These are phyloP conservation scores for Lepisosteus osseus DNA, from an alignment of 2,113 vertebrate genomes.

Conservation along the genomic window DNA sequence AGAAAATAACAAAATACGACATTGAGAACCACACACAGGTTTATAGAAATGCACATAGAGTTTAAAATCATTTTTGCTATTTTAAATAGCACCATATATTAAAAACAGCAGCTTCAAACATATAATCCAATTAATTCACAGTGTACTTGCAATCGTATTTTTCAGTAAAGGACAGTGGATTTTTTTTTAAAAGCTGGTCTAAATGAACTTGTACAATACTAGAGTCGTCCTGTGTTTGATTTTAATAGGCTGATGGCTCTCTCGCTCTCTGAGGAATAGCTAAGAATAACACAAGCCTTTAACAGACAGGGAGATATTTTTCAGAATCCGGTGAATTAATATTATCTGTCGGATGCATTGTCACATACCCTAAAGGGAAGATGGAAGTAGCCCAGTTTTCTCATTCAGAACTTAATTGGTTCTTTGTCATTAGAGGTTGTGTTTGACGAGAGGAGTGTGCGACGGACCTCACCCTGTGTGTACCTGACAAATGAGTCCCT, in stretches of 20 bases:
- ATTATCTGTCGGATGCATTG: not conserved
- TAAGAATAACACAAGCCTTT: slow-evolving; percentile 5
- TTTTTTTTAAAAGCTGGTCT: no score
- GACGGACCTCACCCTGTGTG: not conserved
- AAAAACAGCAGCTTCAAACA: no score
- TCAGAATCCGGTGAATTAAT: not conserved
- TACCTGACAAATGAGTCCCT: slow-evolving; percentile 1
- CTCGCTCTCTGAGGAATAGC: not conserved
- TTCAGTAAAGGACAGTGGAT: no score
- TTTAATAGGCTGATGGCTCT: not conserved
- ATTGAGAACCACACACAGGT: no score
- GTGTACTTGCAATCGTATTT: no score
- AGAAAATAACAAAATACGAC: no score
- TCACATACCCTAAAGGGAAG: not conserved
- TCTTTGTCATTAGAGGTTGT: not conserved
- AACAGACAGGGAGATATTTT: not conserved
- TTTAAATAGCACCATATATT: no score
- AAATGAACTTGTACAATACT: no score
- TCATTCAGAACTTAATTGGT: not conserved
- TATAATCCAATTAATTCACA: no score
- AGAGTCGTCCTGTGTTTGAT: no score
- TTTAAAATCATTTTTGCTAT: no score
- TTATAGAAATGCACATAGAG: no score
- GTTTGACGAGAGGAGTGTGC: not conserved
- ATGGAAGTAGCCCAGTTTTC: not conserved